Evolutionary conservation across 2,888 invertebrate genomes (phyloP), one percentile per base, ranked within the genome.

Genomic region (Andrena chrysosceles): DNA sequence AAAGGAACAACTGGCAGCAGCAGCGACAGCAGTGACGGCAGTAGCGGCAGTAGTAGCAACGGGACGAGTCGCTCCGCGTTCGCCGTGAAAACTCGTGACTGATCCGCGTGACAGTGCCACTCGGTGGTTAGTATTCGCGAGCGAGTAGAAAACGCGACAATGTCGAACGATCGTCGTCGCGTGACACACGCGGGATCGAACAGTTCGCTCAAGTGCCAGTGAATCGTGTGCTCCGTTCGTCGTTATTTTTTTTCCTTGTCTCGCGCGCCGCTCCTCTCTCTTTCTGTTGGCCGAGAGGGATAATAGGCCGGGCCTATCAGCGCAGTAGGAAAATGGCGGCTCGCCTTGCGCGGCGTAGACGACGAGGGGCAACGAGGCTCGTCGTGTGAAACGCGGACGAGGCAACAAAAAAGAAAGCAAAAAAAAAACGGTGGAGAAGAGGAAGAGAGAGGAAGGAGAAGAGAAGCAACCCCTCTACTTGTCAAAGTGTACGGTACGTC

Each of bases 311-410:
- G 89, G 89, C 80, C 85, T 85, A 84, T 89, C 87, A 80, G 71
- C 63, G 67, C 74, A 80, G 81, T 85, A 87, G 85, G 82, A 88
- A 88, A 88, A 88, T 88, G 88, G 88, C 88, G 88, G 86, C 87
- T 74, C 73, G 86, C 77, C 81, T 86, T 77, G 76, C 82, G 77
- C 77, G 82, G 80, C 75, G 85, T 83, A 78, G 81, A 81, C 78
- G 69, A 76, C 70, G 81, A 88, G 78, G 77, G 48, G 75, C 70
- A 64, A 77, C 67, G 60, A 66, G 54, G 64, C 62, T 62, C 67
- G 54, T 49, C 54, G 75, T 8, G 52, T 76, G 72, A 78, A 66
- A 62, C 59, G 54, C 56, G 48, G 33, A 59, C 42, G 13, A 54
- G 33, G 6, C 13, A 26, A 16, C 35, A 59, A 52, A 42, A 52